Evolutionary conservation across 2,797 vertebrate genomes (phyloP).

Genomic region (Remorina albescens): DNA sequence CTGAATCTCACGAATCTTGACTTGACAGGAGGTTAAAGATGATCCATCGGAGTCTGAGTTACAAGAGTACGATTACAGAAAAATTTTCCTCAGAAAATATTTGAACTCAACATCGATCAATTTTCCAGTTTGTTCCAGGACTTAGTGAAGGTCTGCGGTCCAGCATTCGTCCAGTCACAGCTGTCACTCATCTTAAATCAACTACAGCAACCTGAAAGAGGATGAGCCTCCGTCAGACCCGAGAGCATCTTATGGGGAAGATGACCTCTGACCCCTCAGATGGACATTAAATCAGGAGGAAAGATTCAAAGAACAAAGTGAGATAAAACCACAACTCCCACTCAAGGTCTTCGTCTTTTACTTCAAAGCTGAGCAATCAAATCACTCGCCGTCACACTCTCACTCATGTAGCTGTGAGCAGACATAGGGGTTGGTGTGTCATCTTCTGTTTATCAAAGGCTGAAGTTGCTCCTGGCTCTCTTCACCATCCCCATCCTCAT

Average conservation of each 20-base stretch:
- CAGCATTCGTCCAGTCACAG: constrained; percentile 21
- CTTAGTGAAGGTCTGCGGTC: neutral
- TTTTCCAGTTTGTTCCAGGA: too few relatives aligned
- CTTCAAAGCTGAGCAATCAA: neutral
- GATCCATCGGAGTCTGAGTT: too few relatives aligned
- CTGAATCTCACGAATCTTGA: too few relatives aligned
- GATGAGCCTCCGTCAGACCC: constrained; percentile 40
- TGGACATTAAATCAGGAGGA: constrained; percentile 5
- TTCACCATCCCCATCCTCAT: constrained; percentile 16
- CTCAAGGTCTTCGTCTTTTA: neutral
- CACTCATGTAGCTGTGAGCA: constrained; percentile 8
- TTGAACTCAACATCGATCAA: too few relatives aligned
- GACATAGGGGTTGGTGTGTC: constrained; percentile 28
- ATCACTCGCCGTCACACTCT: neutral
- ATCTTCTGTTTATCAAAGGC: constrained; percentile 47
- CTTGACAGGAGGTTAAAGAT: too few relatives aligned
- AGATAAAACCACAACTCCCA: neutral
- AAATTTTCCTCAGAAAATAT: too few relatives aligned
- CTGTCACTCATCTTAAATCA: constrained; percentile 28
- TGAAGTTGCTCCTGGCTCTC: constrained; percentile 45
- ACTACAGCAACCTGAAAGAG: constrained; percentile 41
- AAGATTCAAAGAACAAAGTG: constrained; percentile 21
- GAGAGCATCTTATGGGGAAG: neutral
- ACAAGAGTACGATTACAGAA: too few relatives aligned
- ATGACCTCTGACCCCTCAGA: constrained; percentile 47